phyloP scores from a whole-genome alignment of 1,140 invertebrate genomes.

The Pristionchus pacificus region DNA sequence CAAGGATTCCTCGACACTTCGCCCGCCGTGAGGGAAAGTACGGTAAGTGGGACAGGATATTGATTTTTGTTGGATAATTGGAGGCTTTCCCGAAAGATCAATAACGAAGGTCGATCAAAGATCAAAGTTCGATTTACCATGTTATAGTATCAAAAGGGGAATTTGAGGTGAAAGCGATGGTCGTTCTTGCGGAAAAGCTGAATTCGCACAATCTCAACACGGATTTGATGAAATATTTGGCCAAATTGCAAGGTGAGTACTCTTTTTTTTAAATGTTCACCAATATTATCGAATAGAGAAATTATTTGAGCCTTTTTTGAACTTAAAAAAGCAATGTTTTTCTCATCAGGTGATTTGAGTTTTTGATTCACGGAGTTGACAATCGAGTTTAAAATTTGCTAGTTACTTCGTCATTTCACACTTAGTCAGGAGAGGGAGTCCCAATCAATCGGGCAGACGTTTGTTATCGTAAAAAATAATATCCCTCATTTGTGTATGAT shows the following conservation, averaged over 20 bases:
- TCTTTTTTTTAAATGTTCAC: conserved; percentile 61
- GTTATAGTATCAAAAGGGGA: background rate
- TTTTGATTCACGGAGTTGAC: too few species aligned
- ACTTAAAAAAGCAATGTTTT: conserved; percentile 10
- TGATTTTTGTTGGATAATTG: background rate
- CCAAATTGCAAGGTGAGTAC: conserved; percentile 85
- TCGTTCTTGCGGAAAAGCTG: conserved; percentile 87
- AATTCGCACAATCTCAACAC: conserved; percentile 97
- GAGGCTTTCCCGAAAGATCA: background rate
- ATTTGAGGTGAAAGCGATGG: conserved; percentile 71
- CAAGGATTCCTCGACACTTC: conserved; percentile 94
- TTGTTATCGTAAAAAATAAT: too few species aligned
- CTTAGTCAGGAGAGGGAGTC: too few species aligned
- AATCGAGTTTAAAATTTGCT: too few species aligned
- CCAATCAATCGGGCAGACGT: too few species aligned
- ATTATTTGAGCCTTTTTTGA: background rate
- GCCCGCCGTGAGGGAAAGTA: conserved; percentile 89
- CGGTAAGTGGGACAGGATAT: conserved; percentile 65
- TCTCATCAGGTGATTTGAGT: conserved; percentile 13
- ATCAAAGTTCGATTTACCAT: background rate
- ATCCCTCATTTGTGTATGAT: too few species aligned
- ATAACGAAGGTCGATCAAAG: background rate
- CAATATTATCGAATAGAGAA: too few species aligned
- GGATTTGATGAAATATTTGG: conserved; percentile 90
- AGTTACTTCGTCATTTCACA: too few species aligned